Evolutionary conservation across 2,888 invertebrate genomes (phyloP).

Genomic region (Scrobipalpa atriplicella): DNA sequence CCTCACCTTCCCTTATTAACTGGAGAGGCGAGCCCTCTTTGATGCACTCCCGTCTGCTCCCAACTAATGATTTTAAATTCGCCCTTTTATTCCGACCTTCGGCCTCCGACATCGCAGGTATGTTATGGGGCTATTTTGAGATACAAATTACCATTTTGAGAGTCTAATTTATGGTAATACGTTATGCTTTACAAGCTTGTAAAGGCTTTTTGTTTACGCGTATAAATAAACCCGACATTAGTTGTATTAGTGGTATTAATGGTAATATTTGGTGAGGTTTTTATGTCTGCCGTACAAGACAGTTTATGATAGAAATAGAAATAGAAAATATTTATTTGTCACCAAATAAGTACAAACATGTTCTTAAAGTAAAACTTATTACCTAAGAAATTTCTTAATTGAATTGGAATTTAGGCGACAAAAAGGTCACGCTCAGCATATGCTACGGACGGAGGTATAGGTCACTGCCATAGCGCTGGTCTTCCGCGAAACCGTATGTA

Average conservation of each 20-base stretch:
- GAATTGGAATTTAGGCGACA: too few species aligned
- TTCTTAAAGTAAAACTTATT: too few species aligned
- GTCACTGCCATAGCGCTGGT: too few species aligned
- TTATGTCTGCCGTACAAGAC: too few species aligned
- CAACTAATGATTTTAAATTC: conserved; percentile 74
- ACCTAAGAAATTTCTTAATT: too few species aligned
- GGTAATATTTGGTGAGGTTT: too few species aligned
- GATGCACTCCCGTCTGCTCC: conserved; percentile 63
- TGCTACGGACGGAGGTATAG: too few species aligned
- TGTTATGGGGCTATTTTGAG: conserved; percentile 47
- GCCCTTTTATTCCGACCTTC: conserved; percentile 53
- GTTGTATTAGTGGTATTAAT: not conserved
- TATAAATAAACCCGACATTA: not conserved
- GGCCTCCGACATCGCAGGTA: conserved; percentile 39
- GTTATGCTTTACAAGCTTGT: conserved; percentile 17
- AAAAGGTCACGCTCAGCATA: too few species aligned
- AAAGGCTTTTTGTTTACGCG: conserved; percentile 10
- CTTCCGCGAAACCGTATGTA: too few species aligned
- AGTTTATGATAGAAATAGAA: too few species aligned
- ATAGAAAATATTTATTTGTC: too few species aligned
- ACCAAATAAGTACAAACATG: too few species aligned
- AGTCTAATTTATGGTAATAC: conserved; percentile 28
- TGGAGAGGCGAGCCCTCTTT: conserved; percentile 61
- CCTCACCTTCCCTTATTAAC: conserved; percentile 78
- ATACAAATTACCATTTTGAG: conserved; percentile 45